Base-by-base conservation (phyloP, 1,140 invertebrate genomes). In the Dendroctonus valens region DNA sequence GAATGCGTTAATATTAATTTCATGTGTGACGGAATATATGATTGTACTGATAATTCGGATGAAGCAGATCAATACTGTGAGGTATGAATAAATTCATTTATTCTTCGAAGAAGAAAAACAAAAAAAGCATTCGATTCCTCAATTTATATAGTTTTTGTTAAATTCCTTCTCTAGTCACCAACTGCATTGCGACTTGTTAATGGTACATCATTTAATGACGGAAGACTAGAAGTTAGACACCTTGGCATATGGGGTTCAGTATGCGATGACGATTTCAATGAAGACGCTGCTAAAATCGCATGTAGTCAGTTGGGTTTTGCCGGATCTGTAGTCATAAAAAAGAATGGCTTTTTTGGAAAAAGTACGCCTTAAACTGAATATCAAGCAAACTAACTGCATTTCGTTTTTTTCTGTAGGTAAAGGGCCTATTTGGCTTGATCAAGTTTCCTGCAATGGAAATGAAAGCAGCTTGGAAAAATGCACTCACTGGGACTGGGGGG, bases 181-280 rank as follows among this genome's bases (percentile, higher is more conserved):
- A 79, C 86, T 26, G 79, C 84, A 69, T 76, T 89, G n/a, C 81
- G 89, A 38, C 72, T 91, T 40, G 82, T 79, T 5, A 85, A 85
- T 51, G 88, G 87, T 26, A 80, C 80, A 2, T 82, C 73, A 8
- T 57, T 77, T 0, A 77, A 78, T 15, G 84, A 89, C 76, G 90
- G 90, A 2, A 79, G 89, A 48, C 78, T 92, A 0, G 90, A 92
- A 78, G 82, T 92, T 0, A 81, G 82, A 62, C 84, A 89, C 72
- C 83, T 85, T 68, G 87, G 86, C 5, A 81, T 86, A 4, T 92
- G 90, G 90, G 90, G 90, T 2, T 89, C 88, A 0, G 81, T 92
- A 9, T 93, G 91, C 74, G 90, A 92, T 73, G 90, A 92, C 72
- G 85, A 89, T 72, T 92, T 91, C 71, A 85, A 85, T 40, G 75